These are phyloP conservation scores for Todus mexicanus DNA, from an alignment of 2,797 vertebrate genomes.

Conservation along the genomic window DNA sequence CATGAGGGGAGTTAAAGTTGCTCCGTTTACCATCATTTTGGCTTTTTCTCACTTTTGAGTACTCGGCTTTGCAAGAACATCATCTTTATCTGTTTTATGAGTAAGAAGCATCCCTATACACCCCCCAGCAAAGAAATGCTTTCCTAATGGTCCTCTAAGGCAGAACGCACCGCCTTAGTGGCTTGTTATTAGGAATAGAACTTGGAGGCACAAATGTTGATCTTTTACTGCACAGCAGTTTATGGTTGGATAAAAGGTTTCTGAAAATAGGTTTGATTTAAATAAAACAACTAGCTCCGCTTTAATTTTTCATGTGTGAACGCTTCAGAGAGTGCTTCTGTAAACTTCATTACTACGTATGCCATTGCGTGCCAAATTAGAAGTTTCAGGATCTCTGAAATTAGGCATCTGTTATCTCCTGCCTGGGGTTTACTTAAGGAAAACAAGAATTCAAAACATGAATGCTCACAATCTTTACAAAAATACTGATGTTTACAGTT, in stretches of 20 bases:
- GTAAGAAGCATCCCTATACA: not conserved
- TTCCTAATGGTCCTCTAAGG: slow-evolving; percentile 24
- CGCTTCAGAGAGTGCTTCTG: slow-evolving; percentile 8
- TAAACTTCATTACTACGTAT: slow-evolving; percentile 17
- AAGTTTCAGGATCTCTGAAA: slow-evolving; percentile 34
- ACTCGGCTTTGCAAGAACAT: not conserved
- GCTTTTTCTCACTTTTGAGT: not conserved
- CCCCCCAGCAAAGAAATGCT: not conserved
- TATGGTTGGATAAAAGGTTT: slow-evolving; percentile 52
- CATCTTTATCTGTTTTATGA: not conserved
- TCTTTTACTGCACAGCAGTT: slow-evolving; percentile 56
- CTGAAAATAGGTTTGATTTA: slow-evolving; percentile 65
- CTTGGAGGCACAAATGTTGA: slow-evolving; percentile 47
- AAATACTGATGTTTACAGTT: slow-evolving; percentile 54
- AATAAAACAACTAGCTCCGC: slow-evolving; percentile 47
- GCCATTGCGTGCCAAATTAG: slow-evolving; percentile 20
- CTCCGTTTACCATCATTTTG: not conserved
- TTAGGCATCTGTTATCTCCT: slow-evolving; percentile 64
- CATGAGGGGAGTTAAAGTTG: not conserved
- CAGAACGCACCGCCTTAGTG: not conserved
- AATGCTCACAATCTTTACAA: slow-evolving; percentile 29
- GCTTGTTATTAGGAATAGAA: slow-evolving; percentile 49
- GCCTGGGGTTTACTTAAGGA: slow-evolving; percentile 62
- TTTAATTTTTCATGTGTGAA: slow-evolving; percentile 54
- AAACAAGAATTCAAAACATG: slow-evolving; percentile 62